Percentiles rank a stretch among this genome's conserved stretches.
phyloP scores from a whole-genome alignment of 2,113 vertebrate species.

The Abramis brama region DNA sequence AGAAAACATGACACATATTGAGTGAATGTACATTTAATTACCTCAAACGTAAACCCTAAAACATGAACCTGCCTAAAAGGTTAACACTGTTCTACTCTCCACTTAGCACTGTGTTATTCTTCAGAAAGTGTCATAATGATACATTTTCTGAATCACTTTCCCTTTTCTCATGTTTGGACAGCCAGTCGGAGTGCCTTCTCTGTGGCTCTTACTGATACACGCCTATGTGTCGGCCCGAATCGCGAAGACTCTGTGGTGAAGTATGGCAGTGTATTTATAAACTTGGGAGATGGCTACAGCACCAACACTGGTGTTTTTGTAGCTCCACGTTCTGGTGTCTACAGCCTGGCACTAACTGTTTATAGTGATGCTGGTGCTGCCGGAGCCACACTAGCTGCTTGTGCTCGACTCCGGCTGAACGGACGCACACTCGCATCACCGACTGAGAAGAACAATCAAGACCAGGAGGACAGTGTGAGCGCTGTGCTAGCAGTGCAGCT shows the following conservation, averaged over 20 bases:
- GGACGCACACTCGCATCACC: conserved; percentile 3
- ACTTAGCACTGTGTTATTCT: neutral
- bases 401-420: conserved; percentile 67
- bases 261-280: conserved; percentile 68
- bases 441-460: conserved; percentile 57
- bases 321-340: conserved; percentile 69
- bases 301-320: conserved; percentile 63
- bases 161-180: conserved; percentile 43
- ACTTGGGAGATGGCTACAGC: conserved; percentile 66
- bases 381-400: conserved; percentile 33
- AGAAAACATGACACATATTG: neutral
- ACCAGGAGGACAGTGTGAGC: conserved; percentile 72
- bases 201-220: conserved; percentile 61
- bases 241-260: neutral
- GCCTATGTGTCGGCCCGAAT: conserved; percentile 55
- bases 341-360: conserved; percentile 69
- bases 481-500: conserved; percentile 57
- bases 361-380: conserved; percentile 61
- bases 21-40: neutral
- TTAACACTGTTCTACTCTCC: neutral
- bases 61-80: neutral
- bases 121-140: neutral
- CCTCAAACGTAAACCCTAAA: neutral
- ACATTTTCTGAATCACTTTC: neutral
- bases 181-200: conserved; percentile 75